These are phyloP conservation scores for Baronia brevicornis DNA, from an alignment of 2,888 invertebrate genomes.

Conservation along the genomic window DNA sequence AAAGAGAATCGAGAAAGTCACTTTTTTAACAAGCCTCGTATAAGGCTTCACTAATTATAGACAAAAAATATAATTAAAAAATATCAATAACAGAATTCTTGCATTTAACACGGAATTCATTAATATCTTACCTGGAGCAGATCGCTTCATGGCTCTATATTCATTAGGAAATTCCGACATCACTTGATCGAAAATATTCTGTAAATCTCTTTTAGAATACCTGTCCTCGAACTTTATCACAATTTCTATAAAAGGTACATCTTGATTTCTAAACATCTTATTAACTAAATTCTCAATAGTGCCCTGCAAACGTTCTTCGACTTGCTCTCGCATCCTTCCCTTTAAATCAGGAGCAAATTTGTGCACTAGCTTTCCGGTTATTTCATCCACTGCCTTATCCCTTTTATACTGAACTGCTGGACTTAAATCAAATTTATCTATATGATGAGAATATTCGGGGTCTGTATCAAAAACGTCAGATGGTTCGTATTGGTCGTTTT, in stretches of 20 bases:
- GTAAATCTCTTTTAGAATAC: conserved; percentile 36
- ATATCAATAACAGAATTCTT: not conserved
- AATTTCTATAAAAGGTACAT: conserved; percentile 54
- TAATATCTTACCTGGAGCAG: conserved; percentile 44
- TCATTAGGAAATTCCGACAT: conserved; percentile 39
- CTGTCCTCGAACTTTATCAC: conserved; percentile 49
- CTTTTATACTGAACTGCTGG: conserved; percentile 33
- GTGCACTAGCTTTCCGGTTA: conserved; percentile 37
- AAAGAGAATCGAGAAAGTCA: too few species aligned
- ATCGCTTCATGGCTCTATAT: conserved; percentile 37
- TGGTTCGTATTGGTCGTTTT: conserved; percentile 7
- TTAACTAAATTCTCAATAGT: conserved; percentile 31
- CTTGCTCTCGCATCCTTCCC: conserved; percentile 30
- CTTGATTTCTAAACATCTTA: conserved; percentile 47
- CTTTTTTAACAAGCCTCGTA: too few species aligned
- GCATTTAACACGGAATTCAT: conserved; percentile 6
- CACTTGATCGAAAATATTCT: conserved; percentile 43
- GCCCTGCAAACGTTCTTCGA: conserved; percentile 36
- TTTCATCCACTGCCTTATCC: conserved; percentile 46
- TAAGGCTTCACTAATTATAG: too few species aligned
- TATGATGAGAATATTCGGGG: not conserved
- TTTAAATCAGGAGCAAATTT: conserved; percentile 33
- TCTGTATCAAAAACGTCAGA: conserved; percentile 2
- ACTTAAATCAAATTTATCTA: conserved; percentile 1
- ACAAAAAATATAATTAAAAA: not conserved